Evolutionary conservation across 2,113 vertebrate genomes (phyloP).

Genomic region (Manacus vitellinus): DNA sequence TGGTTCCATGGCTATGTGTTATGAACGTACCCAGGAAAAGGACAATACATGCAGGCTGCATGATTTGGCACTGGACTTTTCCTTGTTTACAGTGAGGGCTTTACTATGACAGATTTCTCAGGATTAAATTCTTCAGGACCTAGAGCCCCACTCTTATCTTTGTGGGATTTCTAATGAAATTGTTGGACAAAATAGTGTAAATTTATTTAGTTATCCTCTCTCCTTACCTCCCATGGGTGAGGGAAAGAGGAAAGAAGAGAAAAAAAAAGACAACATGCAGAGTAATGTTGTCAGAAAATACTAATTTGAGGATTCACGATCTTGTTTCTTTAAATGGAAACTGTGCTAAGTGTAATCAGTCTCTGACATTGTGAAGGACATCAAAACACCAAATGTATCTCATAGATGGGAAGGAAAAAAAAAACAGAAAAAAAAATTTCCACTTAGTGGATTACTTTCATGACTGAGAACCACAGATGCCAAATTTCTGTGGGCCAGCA

Average conservation of each 20-base stretch:
- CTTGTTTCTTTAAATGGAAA: neutral
- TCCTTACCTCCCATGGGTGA: neutral
- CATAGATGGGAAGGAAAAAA: neutral
- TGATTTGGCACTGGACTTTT: neutral
- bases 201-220: neutral
- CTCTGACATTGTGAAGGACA: neutral
- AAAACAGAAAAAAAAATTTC: neutral
- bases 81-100: neutral
- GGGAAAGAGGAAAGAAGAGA: neutral
- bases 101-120: neutral
- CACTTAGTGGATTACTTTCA: slow-evolving; percentile 25
- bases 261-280: neutral
- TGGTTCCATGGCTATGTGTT: neutral
- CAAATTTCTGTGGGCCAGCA: slow-evolving; percentile 42
- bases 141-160: neutral
- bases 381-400: neutral
- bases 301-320: neutral
- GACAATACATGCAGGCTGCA: neutral
- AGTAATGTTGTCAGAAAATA: neutral
- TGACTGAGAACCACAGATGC: neutral
- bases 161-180: neutral
- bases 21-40: neutral
- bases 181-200: neutral
- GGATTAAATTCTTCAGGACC: neutral
- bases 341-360: neutral